These are phyloP conservation scores for Drosophila anomelani DNA, from an alignment of 2,888 invertebrate genomes.

Conservation along the genomic window DNA sequence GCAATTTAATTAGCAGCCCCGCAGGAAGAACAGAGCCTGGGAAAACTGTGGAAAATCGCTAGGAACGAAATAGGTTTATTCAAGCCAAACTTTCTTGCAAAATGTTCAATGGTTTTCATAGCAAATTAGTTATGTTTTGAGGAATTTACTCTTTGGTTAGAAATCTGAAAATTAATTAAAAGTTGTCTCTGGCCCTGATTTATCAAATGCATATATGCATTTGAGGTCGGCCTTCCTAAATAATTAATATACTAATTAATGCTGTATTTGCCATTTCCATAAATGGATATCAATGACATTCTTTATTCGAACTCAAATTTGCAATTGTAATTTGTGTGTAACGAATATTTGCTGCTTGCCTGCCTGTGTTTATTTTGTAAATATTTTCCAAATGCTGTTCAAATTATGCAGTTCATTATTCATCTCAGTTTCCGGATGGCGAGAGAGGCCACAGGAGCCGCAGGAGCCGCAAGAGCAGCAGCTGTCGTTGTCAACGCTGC, in stretches of 20 bases:
- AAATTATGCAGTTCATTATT: slow-evolving; percentile 52
- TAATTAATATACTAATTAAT: slow-evolving; percentile 37
- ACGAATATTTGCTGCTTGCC: slow-evolving; percentile 3
- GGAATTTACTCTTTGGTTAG: background rate
- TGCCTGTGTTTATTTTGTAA: slow-evolving; percentile 24
- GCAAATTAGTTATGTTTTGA: too few species aligned
- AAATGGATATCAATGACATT: slow-evolving; percentile 29
- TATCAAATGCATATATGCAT: background rate
- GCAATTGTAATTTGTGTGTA: slow-evolving; percentile 30
- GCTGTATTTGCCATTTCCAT: slow-evolving; percentile 14
- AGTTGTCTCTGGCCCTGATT: background rate
- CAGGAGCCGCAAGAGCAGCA: slow-evolving; percentile 37
- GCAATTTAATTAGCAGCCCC: slow-evolving; percentile 40
- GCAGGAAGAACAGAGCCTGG: background rate
- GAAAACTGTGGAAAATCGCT: background rate
- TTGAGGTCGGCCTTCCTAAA: slow-evolving; percentile 1
- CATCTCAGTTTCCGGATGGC: slow-evolving; percentile 2
- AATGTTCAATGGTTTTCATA: too few species aligned
- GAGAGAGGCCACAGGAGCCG: slow-evolving; percentile 25
- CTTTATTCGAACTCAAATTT: slow-evolving; percentile 22
- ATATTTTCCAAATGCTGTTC: slow-evolving; percentile 32
- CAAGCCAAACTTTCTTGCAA: background rate
- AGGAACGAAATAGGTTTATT: background rate
- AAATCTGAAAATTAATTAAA: slow-evolving; percentile 4
- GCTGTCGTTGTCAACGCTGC: slow-evolving; percentile 47